These are phyloP conservation scores for Limnephilus rhombicus DNA, from an alignment of 2,888 invertebrate genomes.

Conservation along the genomic window DNA sequence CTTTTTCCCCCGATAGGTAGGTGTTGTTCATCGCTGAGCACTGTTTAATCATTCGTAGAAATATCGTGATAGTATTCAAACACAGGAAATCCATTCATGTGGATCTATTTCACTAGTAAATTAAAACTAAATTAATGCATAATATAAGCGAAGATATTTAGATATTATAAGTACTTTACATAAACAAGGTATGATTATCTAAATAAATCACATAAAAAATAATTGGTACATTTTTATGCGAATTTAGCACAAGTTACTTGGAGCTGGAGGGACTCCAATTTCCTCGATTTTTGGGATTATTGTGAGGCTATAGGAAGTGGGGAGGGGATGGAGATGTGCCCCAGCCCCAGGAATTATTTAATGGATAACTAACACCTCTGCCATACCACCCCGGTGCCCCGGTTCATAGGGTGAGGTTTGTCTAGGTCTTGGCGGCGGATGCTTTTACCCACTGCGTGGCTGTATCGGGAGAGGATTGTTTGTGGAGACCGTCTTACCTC, in stretches of 20 bases:
- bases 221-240: neutral
- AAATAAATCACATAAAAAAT: neutral
- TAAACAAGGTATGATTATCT: neutral
- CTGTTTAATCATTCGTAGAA: neutral
- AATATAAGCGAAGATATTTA: neutral
- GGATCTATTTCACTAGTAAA: neutral
- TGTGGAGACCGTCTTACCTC: no score
- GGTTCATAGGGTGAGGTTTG: no score
- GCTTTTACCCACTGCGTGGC: no score
- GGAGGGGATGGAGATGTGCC: neutral
- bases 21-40: neutral
- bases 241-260: neutral
- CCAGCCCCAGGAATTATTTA: no score
- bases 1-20: neutral
- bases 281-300: no score
- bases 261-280: no score
- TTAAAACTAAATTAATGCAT: neutral
- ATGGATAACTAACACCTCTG: no score
- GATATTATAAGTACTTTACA: no score
- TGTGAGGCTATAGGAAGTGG: neutral
- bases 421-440: no score
- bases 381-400: no score
- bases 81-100: neutral
- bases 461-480: no score
- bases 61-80: neutral